These are phyloP conservation scores for Dolichotis patagonum DNA, from an alignment of 2,113 vertebrate genomes.

Conservation along the genomic window DNA sequence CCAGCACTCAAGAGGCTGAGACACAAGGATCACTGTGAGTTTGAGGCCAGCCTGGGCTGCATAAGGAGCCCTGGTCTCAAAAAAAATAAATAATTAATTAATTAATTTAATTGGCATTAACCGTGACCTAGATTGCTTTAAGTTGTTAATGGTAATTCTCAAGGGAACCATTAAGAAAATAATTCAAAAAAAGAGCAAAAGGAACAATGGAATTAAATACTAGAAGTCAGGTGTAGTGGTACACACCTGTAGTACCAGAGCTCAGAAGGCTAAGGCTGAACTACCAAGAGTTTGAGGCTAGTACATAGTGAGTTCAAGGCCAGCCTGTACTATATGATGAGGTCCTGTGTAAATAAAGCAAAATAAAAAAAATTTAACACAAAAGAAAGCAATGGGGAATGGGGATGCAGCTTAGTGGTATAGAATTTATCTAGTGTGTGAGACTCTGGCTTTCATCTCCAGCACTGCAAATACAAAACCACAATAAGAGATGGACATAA, in stretches of 20 bases:
- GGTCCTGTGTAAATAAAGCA: background rate
- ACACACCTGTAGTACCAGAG: background rate
- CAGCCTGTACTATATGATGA: background rate
- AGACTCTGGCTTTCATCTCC: background rate
- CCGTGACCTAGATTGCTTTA: background rate
- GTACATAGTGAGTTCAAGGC: background rate
- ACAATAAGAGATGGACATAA: background rate
- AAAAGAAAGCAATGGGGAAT: background rate
- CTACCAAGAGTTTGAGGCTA: too few species aligned
- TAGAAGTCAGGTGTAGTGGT: background rate
- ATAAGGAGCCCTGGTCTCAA: too few species aligned
- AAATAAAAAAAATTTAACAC: background rate
- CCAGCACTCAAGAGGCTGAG: too few species aligned
- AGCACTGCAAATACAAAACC: background rate
- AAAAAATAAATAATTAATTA: background rate
- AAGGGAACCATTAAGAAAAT: background rate
- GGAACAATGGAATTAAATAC: background rate
- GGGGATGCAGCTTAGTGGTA: background rate
- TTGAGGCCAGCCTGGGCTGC: too few species aligned
- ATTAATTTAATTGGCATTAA: background rate
- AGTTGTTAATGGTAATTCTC: background rate
- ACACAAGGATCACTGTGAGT: too few species aligned
- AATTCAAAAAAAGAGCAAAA: background rate
- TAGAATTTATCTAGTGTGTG: background rate
- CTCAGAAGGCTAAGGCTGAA: background rate